Evolutionary conservation across 2,797 vertebrate genomes (phyloP).

Genomic region (Gallirallus australis): DNA sequence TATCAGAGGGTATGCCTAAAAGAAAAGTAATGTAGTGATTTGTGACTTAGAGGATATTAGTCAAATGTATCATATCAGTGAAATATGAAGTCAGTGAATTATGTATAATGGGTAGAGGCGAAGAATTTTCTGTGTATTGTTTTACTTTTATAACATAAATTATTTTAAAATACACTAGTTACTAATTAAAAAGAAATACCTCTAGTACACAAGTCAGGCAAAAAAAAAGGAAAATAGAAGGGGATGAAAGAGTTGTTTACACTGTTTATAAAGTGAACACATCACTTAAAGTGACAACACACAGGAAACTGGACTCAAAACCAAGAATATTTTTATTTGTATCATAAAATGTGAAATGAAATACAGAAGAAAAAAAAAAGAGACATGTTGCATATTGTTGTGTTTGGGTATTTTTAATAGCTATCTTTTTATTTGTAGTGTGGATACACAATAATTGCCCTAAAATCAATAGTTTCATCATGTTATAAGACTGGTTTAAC

Average conservation of each 20-base stretch:
- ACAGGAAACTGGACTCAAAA: background rate
- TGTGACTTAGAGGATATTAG: background rate
- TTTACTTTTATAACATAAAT: background rate
- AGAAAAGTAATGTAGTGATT: background rate
- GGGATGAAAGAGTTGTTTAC: background rate
- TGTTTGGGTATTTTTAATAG: background rate
- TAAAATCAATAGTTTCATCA: background rate
- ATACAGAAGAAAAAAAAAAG: background rate
- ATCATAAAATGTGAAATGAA: background rate
- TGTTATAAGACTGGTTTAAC: background rate
- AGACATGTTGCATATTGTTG: background rate
- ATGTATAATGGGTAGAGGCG: background rate
- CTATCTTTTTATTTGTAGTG: background rate
- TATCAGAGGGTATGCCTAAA: background rate
- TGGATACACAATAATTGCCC: background rate
- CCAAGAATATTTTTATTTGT: background rate
- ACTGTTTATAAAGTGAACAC: background rate
- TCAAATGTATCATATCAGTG: background rate
- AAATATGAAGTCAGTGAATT: background rate
- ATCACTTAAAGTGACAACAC: background rate
- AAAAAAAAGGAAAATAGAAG: background rate
- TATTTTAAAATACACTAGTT: background rate
- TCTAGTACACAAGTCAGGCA: background rate
- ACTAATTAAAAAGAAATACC: background rate
- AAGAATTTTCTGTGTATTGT: background rate